A percentile compares a stretch with the other conserved stretches of the same genome.
Conservation (phyloP, 2,888 invertebrate species). For the Diaphora mendica region DNA sequence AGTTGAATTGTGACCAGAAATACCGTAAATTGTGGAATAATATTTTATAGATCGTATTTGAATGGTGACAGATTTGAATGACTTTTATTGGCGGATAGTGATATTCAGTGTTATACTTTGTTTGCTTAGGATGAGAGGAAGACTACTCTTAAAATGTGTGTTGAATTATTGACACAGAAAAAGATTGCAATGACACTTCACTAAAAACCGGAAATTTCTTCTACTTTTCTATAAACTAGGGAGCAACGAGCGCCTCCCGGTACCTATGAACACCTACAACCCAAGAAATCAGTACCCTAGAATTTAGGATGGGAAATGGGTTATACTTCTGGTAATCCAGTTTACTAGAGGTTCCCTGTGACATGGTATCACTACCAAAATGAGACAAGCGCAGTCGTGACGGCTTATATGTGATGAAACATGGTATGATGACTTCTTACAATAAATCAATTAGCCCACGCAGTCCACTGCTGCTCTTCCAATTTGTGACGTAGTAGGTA, state of each 20-base stretch:
- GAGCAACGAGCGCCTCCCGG: too few species aligned
- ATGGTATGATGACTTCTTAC: too few species aligned
- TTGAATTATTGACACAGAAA: neutral
- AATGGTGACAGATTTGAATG: conserved; percentile 1
- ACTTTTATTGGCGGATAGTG: neutral
- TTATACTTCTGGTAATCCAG: neutral
- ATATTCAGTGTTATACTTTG: neutral
- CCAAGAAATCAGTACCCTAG: too few species aligned
- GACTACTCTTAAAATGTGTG: neutral
- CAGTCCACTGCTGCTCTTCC: too few species aligned
- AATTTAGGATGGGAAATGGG: too few species aligned
- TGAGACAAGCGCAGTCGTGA: too few species aligned
- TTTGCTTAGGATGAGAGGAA: neutral
- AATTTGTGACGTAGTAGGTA: neutral
- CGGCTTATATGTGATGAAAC: too few species aligned
- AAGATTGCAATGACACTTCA: too few species aligned
- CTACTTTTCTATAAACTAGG: too few species aligned
- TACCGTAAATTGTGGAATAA: conserved; percentile 1
- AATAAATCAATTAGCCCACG: too few species aligned
- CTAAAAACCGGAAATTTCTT: too few species aligned
- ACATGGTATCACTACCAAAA: neutral
- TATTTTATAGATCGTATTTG: conserved; percentile 14
- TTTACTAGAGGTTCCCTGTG: neutral
- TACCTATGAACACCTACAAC: too few species aligned
- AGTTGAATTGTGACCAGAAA: conserved; percentile 13